Base-by-base conservation (phyloP, 2,113 vertebrate genomes). In the Aspidoscelis tigris region DNA sequence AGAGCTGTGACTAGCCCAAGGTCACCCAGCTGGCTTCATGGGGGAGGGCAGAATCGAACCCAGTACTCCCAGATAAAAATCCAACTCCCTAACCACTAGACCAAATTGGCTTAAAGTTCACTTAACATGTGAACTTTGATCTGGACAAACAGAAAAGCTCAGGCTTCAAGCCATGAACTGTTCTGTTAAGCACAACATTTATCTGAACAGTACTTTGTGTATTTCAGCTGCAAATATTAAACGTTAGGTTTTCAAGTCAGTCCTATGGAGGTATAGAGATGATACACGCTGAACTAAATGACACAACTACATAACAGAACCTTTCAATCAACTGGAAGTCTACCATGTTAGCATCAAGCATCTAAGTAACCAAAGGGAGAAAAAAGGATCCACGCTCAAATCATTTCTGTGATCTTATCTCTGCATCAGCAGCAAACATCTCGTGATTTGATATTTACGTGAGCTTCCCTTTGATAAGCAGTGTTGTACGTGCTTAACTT, bases 321-420 rank as follows among this genome's bases (percentile, higher is more conserved):
- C 81, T 77, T 65, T 84, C 85, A 86, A 85, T 72, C 11, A 14
- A 93, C 87, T 92, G 81, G 86, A 70, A 91, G 82, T 89, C 88
- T 86, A 80, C 80, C 65, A 66, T 65, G 69, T 82, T 90, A 87
- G 80, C 74, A 92, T 87, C 89, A 91, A 92, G 88, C 7, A 7
- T 43, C 80, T 92, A 72, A 58, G 84, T 76, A 90, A 75, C 47
- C 7, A 88, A 86, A 89, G 53, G 21, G 77, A 95, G 89, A 94
- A 89, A 75, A 93, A 93, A 93, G 92, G 74, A 72, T 89, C 81
- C 83, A 85, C 22, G 68, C 88, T 88, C 84, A 94, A 88, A 93
- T 92, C 85, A 86, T 78, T 90, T 79, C 71, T 33, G 84, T 3
- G 61, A 86, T 93, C 75, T 91, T 86, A 91, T 90, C 70, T 88